These are phyloP conservation scores for Anguilla marmorata DNA, from an alignment of 2,797 vertebrate species.

Conservation along the genomic window DNA sequence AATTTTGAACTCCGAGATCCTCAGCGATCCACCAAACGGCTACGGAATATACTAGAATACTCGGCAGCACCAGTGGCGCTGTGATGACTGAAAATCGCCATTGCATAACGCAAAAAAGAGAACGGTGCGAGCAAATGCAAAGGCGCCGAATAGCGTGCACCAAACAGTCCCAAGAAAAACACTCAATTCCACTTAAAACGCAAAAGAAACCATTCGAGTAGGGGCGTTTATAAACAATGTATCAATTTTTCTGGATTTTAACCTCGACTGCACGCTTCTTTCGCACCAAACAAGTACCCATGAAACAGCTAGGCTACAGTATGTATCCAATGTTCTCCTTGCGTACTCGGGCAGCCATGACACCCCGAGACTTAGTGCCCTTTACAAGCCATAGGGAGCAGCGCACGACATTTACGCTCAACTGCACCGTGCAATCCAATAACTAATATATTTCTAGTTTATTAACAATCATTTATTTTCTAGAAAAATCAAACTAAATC, in stretches of 20 bases:
- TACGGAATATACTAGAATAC: constrained; percentile 33
- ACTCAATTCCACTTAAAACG: background rate
- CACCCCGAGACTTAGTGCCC: constrained; percentile 41
- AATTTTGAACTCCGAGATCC: constrained; percentile 37
- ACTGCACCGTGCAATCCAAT: constrained; percentile 19
- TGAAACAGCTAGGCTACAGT: constrained; percentile 11
- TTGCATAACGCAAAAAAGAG: constrained; percentile 32
- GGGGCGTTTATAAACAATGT: background rate
- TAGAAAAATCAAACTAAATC: background rate
- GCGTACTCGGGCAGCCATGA: constrained; percentile 55
- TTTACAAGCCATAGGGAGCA: constrained; percentile 43
- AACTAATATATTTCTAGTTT: background rate
- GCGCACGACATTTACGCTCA: constrained; percentile 32
- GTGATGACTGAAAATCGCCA: constrained; percentile 30
- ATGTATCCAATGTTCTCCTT: constrained; percentile 29
- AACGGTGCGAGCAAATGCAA: constrained; percentile 18
- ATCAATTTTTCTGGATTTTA: background rate
- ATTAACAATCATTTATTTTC: background rate
- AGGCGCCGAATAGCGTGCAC: background rate
- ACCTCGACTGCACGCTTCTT: background rate
- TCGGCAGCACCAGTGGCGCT: constrained; percentile 12
- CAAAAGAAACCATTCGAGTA: background rate
- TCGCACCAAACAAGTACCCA: background rate
- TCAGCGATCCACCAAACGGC: constrained; percentile 26
- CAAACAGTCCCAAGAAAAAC: background rate